Percentiles rank a stretch among this genome's conserved stretches.
These are phyloP conservation scores for Andrena minutula DNA, from an alignment of 2,888 invertebrate genomes.

Conservation along the genomic window DNA sequence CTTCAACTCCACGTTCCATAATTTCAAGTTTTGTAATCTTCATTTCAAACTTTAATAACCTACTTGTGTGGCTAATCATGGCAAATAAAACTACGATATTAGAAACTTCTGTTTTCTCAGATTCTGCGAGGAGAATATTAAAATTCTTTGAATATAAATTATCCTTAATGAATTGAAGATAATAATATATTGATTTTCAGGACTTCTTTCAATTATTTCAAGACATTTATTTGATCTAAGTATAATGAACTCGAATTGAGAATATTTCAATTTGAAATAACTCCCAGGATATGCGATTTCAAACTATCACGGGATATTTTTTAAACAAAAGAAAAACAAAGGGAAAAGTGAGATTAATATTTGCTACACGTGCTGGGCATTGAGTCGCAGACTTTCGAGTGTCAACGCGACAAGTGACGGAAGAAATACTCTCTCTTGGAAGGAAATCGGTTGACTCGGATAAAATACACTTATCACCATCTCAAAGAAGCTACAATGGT, in stretches of 20 bases:
- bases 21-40: constrained; percentile 1
- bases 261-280: too few relatives aligned
- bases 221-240: too few relatives aligned
- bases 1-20: neutral
- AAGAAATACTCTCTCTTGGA: constrained; percentile 16
- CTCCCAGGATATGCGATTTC: too few relatives aligned
- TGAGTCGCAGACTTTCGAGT: neutral
- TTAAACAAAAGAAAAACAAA: neutral
- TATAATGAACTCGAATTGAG: too few relatives aligned
- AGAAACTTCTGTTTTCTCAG: too few relatives aligned
- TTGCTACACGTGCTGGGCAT: neutral
- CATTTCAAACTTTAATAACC: neutral
- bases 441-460: constrained; percentile 48
- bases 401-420: neutral
- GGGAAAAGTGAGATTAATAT: neutral
- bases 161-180: too few relatives aligned
- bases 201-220: too few relatives aligned
- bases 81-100: too few relatives aligned
- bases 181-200: too few relatives aligned
- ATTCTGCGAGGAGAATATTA: too few relatives aligned
- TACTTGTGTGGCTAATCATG: neutral
- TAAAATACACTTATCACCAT: constrained; percentile 54
- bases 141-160: too few relatives aligned
- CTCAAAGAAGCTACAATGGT: constrained; percentile 60
- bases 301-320: too few relatives aligned